A percentile compares a stretch with the other conserved stretches of the same genome.
These are phyloP conservation scores for Aphidoletes aphidimyza DNA, from an alignment of 2,888 invertebrate genomes.

Conservation along the genomic window DNA sequence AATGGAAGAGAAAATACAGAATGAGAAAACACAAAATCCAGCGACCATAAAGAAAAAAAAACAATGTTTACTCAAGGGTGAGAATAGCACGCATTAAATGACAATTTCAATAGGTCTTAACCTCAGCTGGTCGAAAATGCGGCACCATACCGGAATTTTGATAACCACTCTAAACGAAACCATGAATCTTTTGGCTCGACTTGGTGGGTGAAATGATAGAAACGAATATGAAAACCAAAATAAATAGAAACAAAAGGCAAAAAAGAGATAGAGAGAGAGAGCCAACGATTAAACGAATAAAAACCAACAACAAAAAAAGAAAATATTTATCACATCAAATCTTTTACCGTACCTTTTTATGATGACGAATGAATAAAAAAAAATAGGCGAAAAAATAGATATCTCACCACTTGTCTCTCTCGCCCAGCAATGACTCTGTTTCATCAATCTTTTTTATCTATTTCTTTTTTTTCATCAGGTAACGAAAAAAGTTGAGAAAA, in stretches of 20 bases:
- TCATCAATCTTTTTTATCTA: background rate
- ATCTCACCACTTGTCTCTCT: background rate
- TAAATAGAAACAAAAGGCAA: background rate
- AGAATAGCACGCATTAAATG: background rate
- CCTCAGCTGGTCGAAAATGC: background rate
- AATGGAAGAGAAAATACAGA: background rate
- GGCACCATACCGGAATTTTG: background rate
- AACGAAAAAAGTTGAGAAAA: background rate
- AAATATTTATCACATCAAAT: slow-evolving; percentile 16
- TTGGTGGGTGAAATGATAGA: too few species aligned
- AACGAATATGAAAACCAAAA: too few species aligned
- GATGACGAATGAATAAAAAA: background rate
- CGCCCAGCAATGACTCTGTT: background rate
- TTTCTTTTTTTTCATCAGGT: background rate
- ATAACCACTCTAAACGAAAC: too few species aligned
- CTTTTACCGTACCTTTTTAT: slow-evolving; percentile 23
- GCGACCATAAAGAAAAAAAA: background rate
- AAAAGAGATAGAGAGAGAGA: background rate
- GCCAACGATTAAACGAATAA: too few species aligned
- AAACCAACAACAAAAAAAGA: slow-evolving; percentile 9
- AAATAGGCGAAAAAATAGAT: slow-evolving; percentile 10
- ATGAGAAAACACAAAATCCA: background rate
- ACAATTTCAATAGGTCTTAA: background rate
- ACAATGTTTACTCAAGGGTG: background rate
- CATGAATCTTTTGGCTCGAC: too few species aligned